Conservation (phyloP, 2,797 vertebrate species). For the Melanotaenia trifasciata region DNA sequence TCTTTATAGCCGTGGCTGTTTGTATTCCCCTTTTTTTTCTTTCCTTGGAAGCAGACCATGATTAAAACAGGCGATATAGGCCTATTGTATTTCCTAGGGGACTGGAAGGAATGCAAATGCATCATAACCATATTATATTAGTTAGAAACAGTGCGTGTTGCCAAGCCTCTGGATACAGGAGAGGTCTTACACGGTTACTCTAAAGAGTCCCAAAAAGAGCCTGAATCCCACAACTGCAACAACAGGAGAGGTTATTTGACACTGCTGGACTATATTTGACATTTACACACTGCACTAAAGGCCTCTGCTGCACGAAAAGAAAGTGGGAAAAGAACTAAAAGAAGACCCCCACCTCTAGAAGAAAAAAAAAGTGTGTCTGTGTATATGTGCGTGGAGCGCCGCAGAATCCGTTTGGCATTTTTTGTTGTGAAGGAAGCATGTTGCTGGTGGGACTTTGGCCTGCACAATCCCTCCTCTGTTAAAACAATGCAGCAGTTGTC, state of each 20-base stretch:
- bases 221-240: constrained; percentile 62
- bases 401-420: constrained; percentile 80
- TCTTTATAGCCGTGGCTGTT: constrained; percentile 71
- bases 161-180: constrained; percentile 73
- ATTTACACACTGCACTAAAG: constrained; percentile 51
- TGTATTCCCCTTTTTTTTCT: constrained; percentile 77
- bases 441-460: constrained; percentile 84
- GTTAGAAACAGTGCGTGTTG: constrained; percentile 67
- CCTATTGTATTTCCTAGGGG: constrained; percentile 81
- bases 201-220: constrained; percentile 54
- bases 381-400: constrained; percentile 48
- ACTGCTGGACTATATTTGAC: constrained; percentile 72
- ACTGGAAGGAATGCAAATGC: constrained; percentile 82
- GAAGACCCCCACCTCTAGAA: constrained; percentile 25
- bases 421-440: constrained; percentile 83
- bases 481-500: constrained; percentile 88
- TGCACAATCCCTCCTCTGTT: constrained; percentile 88
- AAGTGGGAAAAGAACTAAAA: constrained; percentile 6
- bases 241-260: constrained; percentile 67
- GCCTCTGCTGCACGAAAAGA: constrained; percentile 21
- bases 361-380: constrained; percentile 19
- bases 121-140: constrained; percentile 83
- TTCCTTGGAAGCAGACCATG: constrained; percentile 75
- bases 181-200: constrained; percentile 53
- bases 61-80: constrained; percentile 82